Evolutionary conservation across 2,797 vertebrate genomes (phyloP).

Genomic region (Eulemur rubriventer): DNA sequence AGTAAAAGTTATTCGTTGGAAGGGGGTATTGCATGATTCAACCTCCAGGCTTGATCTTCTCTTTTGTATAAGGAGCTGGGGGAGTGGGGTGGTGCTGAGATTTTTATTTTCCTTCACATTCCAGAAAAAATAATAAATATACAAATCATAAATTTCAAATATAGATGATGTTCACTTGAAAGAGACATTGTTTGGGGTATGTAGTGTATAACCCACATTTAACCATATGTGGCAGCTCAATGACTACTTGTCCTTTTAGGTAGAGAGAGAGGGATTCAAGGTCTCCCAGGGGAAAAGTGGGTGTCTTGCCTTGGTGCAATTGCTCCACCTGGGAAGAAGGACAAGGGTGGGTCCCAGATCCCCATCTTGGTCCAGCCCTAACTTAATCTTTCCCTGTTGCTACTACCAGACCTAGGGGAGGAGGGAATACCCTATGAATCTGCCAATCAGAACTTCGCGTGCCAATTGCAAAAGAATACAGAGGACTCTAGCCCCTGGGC

Average conservation of each 20-base stretch:
- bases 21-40: not conserved
- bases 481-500: no score
- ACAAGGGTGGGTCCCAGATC: no score
- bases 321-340: no score
- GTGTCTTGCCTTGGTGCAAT: no score
- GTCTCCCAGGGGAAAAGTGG: no score
- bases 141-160: not conserved
- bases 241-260: not conserved
- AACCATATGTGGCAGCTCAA: not conserved
- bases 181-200: not conserved
- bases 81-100: not conserved
- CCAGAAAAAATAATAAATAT: not conserved
- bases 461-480: no score
- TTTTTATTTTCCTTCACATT: not conserved
- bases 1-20: not conserved
- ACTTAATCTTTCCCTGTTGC: no score
- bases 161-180: not conserved
- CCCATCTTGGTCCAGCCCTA: no score
- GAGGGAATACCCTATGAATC: no score
- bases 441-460: no score
- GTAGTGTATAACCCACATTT: not conserved
- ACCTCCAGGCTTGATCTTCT: not conserved
- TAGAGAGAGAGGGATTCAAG: no score
- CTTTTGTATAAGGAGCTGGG: not conserved
- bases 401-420: no score